These are phyloP conservation scores for Drosophila leonis DNA, from an alignment of 2,888 invertebrate species.

Conservation along the genomic window DNA sequence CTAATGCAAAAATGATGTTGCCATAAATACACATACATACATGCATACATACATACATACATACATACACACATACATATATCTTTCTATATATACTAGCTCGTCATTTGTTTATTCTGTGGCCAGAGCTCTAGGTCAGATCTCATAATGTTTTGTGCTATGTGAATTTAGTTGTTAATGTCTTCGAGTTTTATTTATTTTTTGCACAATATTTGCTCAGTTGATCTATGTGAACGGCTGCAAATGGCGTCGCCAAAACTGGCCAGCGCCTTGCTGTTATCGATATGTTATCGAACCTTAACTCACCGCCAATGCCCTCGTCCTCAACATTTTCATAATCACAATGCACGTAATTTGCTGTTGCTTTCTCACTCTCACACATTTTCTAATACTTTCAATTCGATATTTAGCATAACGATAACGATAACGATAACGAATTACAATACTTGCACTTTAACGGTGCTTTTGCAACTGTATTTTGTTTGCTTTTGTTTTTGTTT, in stretches of 20 bases:
- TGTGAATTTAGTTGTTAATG: slow-evolving; percentile 38
- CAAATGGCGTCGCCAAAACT: slow-evolving; percentile 52
- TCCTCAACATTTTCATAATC: slow-evolving; percentile 66
- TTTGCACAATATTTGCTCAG: slow-evolving; percentile 51
- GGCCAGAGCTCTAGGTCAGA: slow-evolving; percentile 66
- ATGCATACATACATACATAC: neutral
- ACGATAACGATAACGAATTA: slow-evolving; percentile 9
- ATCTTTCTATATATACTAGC: slow-evolving; percentile 3
- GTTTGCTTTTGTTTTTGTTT: neutral
- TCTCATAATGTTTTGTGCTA: slow-evolving; percentile 36
- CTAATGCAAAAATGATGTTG: slow-evolving; percentile 43
- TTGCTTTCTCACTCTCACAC: slow-evolving; percentile 34
- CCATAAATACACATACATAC: slow-evolving; percentile 22
- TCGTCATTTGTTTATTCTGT: slow-evolving; percentile 44
- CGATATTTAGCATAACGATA: slow-evolving; percentile 19
- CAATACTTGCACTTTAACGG: slow-evolving; percentile 15
- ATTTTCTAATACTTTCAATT: slow-evolving; percentile 21
- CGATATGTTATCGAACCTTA: neutral
- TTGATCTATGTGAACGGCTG: slow-evolving; percentile 43
- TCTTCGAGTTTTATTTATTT: slow-evolving; percentile 32
- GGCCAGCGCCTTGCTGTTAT: neutral
- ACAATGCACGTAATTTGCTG: slow-evolving; percentile 23
- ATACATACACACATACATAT: slow-evolving; percentile 6
- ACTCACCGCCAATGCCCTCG: slow-evolving; percentile 75
- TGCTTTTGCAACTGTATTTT: slow-evolving; percentile 1